Percentiles rank a stretch among this genome's conserved stretches.
These are phyloP conservation scores for Siniperca chuatsi DNA, from an alignment of 2,113 vertebrate genomes.

Conservation along the genomic window DNA sequence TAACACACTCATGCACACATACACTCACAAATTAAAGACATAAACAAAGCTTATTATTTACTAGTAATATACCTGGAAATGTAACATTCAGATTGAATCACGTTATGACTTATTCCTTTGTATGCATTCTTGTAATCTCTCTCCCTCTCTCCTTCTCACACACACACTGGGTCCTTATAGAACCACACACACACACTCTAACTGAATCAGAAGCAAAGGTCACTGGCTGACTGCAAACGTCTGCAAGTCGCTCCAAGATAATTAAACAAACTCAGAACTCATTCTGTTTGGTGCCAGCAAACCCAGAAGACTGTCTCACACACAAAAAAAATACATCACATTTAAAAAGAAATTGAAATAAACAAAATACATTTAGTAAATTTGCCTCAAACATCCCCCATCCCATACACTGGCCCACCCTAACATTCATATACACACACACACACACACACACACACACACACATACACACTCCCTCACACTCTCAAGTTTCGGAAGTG, in stretches of 20 bases:
- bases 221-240: constrained; percentile 41
- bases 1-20: background rate
- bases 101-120: background rate
- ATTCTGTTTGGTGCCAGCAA: background rate
- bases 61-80: background rate
- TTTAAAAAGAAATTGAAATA: background rate
- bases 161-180: background rate
- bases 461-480: background rate
- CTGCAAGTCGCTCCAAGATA: constrained; percentile 37
- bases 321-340: background rate
- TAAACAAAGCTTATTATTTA: background rate
- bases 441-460: background rate
- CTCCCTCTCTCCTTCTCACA: background rate
- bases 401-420: background rate
- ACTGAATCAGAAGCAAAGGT: constrained; percentile 51
- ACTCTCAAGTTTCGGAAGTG: constrained; percentile 38
- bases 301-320: background rate
- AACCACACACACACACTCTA: background rate
- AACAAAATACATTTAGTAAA: background rate
- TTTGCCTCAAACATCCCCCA: background rate
- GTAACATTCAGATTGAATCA: background rate
- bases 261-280: constrained; percentile 32
- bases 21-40: background rate
- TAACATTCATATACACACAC: background rate
- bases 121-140: background rate